Base-by-base conservation (phyloP, 2,797 vertebrate genomes). In the Acipenser oxyrinchus region DNA sequence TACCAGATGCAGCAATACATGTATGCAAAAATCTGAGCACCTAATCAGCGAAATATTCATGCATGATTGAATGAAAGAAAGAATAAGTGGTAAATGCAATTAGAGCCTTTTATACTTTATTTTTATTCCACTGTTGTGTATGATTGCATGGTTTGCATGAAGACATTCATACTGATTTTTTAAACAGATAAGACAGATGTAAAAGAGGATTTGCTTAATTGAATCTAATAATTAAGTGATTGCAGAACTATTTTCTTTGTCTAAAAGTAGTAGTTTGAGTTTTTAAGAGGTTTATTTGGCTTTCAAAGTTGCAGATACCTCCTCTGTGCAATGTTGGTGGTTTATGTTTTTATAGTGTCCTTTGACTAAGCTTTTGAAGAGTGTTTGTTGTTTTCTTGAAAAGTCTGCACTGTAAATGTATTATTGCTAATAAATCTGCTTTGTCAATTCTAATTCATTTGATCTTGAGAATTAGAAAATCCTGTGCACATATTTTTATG, bases 21-120 rank as follows among this genome's bases (percentile, higher is more conserved):
- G 87, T 86, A 85, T 37, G 76, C 76, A 81, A 5, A 37, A 37
- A 81, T 82, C 87, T 87, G 77, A 84, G 66, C 75, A 78, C 79
- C 82, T 82, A 81, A 77, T 86, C 79, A 80, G 77, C 83, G 81
- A 78, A 86, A 83, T 75, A 64, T 60, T 79, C 73, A 73, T 84
- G 78, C 84, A 85, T 84, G 81, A 88, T 74, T 85, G 80, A 86
- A 86, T 82, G 84, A 88, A 83, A 83, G 79, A 90, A 87, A 83
- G 79, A 90, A 87, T 83, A 80, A 88, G 77, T 86, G 82, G 88
- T 83, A 80, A 83, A 82, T 6, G 74, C 78, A 92, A 89, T 91
- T 88, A 90, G 77, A 82, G 79, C 72, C 79, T 84, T 88, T 88
- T 86, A 84, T 90, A 79, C 68, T 84, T 86, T 78, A 80, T 81